A percentile compares a stretch with the other conserved stretches of the same genome.
These are phyloP conservation scores for Kryptopterus vitreolus DNA, from an alignment of 2,797 vertebrate genomes.

Conservation along the genomic window DNA sequence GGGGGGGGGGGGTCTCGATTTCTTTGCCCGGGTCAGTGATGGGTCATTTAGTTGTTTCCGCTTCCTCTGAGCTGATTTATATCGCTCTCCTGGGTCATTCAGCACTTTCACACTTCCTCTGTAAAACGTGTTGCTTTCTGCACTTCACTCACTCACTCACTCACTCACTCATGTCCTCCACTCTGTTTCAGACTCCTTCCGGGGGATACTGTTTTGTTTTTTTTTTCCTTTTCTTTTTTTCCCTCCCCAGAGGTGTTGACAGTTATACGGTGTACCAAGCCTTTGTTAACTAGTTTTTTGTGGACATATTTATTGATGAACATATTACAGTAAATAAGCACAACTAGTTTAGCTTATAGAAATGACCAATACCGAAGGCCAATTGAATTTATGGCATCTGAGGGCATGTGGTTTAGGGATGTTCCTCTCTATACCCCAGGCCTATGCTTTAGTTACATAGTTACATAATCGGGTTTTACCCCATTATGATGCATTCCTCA, in stretches of 20 bases:
- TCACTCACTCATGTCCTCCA: background rate
- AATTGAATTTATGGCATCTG: background rate
- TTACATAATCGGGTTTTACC: too few species aligned
- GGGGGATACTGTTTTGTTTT: background rate
- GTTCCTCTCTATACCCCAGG: too few species aligned
- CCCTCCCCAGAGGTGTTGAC: too few species aligned
- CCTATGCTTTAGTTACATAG: too few species aligned
- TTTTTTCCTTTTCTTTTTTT: too few species aligned
- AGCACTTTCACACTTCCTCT: slow-evolving; percentile 5
- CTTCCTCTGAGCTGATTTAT: slow-evolving; percentile 48
- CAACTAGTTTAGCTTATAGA: background rate
- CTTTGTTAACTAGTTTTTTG: background rate
- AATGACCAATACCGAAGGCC: background rate
- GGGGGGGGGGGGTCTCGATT: background rate
- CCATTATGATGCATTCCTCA: too few species aligned
- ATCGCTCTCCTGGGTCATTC: slow-evolving; percentile 8
- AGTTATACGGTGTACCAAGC: background rate
- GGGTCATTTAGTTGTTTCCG: slow-evolving; percentile 42
- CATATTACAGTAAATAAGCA: background rate
- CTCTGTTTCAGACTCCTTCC: background rate
- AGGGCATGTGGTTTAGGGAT: background rate
- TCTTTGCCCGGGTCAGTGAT: slow-evolving; percentile 21
- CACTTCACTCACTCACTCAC: background rate
- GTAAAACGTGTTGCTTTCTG: background rate
- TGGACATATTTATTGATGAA: background rate